Evolutionary conservation across 1,140 invertebrate species (phyloP).

Genomic region (Scylla paramamosain): DNA sequence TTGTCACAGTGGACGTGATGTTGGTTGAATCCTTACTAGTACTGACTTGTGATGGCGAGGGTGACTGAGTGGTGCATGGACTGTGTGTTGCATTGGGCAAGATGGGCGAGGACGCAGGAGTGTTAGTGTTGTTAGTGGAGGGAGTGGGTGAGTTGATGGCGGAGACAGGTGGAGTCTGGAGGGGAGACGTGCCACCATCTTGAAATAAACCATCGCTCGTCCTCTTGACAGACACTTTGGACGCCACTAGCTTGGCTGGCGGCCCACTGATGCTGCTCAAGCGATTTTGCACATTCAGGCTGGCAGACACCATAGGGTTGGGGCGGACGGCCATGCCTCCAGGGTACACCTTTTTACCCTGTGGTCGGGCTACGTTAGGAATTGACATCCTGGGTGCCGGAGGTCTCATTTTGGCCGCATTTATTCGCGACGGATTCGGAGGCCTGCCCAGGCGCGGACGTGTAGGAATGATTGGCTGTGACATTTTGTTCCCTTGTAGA

Average conservation of each 20-base stretch:
- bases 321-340: background rate
- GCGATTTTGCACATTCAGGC: conserved; percentile 53
- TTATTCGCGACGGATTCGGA: conserved; percentile 65
- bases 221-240: conserved; percentile 62
- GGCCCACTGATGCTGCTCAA: conserved; percentile 58
- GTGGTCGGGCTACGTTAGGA: background rate
- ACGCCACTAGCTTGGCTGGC: background rate
- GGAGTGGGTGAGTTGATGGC: background rate
- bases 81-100: background rate
- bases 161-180: background rate
- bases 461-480: conserved; percentile 66
- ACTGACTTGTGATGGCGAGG: background rate
- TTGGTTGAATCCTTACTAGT: background rate
- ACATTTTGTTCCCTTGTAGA: conserved; percentile 34
- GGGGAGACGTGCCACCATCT: background rate
- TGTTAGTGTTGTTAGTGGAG: background rate
- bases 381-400: conserved; percentile 31
- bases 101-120: background rate
- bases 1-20: background rate
- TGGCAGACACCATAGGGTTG: background rate
- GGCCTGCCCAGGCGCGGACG: conserved; percentile 63
- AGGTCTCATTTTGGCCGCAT: conserved; percentile 44
- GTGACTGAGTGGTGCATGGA: background rate
- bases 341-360: conserved; percentile 28
- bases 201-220: conserved; percentile 14